Conservation (phyloP, 2,113 vertebrate species). For the Pituophis catenifer region DNA sequence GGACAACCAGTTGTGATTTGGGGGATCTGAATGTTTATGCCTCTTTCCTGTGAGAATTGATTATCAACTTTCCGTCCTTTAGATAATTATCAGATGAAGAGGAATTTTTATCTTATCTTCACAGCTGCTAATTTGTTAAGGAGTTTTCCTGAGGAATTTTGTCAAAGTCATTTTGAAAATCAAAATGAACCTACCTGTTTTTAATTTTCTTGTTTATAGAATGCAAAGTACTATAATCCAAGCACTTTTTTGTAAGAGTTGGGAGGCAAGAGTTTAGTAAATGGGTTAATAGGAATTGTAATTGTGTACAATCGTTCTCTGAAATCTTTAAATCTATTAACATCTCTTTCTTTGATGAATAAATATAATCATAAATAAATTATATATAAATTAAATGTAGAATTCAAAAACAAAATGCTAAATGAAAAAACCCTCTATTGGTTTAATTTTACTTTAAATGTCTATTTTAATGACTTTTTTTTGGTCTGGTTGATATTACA, state of each 20-base stretch:
- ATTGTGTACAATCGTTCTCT: neutral
- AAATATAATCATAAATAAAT: neutral
- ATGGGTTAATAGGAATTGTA: neutral
- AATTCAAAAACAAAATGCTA: neutral
- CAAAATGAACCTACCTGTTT: neutral
- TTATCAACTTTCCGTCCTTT: neutral
- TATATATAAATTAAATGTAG: neutral
- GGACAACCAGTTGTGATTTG: neutral
- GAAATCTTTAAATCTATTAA: neutral
- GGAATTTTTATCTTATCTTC: neutral
- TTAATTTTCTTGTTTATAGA: neutral
- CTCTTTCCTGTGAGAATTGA: neutral
- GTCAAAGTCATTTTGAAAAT: neutral
- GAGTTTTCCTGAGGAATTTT: neutral
- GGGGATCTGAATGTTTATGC: neutral
- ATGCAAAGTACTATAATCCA: neutral
- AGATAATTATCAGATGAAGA: neutral
- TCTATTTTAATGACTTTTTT: slow-evolving; percentile 15
- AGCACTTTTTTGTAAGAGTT: neutral
- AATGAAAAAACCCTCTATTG: slow-evolving; percentile 1
- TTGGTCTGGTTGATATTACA: neutral
- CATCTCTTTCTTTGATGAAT: neutral
- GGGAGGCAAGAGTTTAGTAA: neutral
- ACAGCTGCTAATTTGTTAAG: neutral
- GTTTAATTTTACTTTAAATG: slow-evolving; percentile 26